Evolutionary conservation across 92 coral and sea anemone species (phyloP), one percentile per base, ranked within the genome.

Genomic region (Porites divaricata): DNA sequence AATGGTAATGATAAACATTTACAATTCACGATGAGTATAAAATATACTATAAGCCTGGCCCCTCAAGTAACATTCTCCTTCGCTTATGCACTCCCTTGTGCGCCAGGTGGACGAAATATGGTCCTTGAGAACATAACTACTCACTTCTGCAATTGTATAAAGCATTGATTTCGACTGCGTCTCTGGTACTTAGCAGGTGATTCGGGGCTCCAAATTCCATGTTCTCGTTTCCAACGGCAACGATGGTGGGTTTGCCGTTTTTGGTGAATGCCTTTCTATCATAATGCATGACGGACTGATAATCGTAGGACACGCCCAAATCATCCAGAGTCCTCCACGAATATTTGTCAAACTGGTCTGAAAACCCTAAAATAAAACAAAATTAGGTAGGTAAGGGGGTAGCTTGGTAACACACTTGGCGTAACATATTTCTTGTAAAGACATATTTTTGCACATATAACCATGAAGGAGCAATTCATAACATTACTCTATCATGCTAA

Each of bases 261-360:
- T 67, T 94, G 24, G 86, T 84, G 77, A 94, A 94, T 2, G 98
- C 92, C 16, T 0, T 45, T 72, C 95, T 90, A 21, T 50, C 85
- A 82, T 94, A 94, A 77, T 94, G 98, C 98, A 94, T 94, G 58
- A 94, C 70, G 76, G 98, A 94, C 78, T 87, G 75, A 70, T 83
- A 92, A 81, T 94, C 98, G 74, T 94, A 94, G 28, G 81, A 63
- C 62, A 74, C 83, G 41, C 98, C 98, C 74, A 94, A 77, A 2
- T 86, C 24, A 67, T 94, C 98, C 12, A 92, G 70, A 7, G 75
- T 64, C 50, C n/a, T 65, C 95, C 95, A 94, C 35, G 59, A 14
- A 67, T 89, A 94, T 61, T 89, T 94, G 73, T 83, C 90, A 81
- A 94, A 94, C 87, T 94, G 98, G 78, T 85, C 89, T 8, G 85